phyloP scores from a whole-genome alignment of 2,797 vertebrate species.

The Chrosomus eos region DNA sequence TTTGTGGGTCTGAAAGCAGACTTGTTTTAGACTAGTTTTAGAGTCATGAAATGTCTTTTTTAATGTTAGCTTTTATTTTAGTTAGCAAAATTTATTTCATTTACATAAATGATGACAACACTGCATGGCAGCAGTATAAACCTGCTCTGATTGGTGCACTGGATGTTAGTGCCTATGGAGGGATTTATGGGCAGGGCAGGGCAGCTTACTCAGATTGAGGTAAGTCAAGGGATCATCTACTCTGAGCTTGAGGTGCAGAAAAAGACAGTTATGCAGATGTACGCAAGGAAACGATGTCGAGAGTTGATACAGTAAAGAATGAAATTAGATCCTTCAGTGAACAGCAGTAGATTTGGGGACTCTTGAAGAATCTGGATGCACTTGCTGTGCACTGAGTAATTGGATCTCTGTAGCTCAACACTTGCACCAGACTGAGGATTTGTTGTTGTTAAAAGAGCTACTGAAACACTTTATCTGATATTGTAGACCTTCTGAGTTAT shows the following conservation, averaged over 20 bases:
- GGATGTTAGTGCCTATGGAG: neutral
- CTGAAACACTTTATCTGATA: neutral
- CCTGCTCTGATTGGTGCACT: conserved; percentile 15
- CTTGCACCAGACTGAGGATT: neutral
- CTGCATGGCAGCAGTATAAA: neutral
- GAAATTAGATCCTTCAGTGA: neutral
- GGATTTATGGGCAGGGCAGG: conserved; percentile 3
- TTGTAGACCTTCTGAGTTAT: neutral
- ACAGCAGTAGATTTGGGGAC: neutral
- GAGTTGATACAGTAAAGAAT: neutral
- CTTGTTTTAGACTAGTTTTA: neutral
- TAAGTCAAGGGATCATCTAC: conserved; percentile 29
- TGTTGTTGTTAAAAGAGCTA: conserved; percentile 3
- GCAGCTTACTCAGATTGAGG: conserved; percentile 14
- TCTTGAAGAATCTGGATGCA: neutral
- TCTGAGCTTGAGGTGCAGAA: neutral
- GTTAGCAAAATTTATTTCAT: neutral
- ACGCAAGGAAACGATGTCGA: neutral
- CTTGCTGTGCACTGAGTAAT: neutral
- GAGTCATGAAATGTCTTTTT: neutral
- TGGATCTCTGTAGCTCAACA: conserved; percentile 11
- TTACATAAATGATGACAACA: neutral
- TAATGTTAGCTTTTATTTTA: neutral
- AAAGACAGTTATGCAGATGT: neutral
- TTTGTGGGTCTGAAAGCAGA: neutral